Conservation (phyloP, 2,888 invertebrate genomes). For the Rhogogaster chlorosoma region DNA sequence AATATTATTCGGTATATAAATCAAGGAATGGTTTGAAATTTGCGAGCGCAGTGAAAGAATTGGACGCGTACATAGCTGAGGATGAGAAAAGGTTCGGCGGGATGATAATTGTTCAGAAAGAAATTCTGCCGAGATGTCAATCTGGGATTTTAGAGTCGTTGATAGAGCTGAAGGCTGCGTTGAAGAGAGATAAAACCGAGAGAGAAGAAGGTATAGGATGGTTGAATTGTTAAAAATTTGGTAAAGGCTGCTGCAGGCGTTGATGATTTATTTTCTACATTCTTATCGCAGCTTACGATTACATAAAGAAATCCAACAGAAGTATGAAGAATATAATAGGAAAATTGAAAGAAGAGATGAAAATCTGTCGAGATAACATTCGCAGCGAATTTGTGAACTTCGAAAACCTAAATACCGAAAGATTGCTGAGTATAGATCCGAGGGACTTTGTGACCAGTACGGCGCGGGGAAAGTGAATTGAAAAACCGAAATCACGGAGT, state of each 20-base stretch:
- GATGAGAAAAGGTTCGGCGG: constrained; percentile 49
- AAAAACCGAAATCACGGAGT: neutral
- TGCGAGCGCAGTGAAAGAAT: constrained; percentile 24
- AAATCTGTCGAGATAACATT: constrained; percentile 47
- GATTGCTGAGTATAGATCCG: constrained; percentile 54
- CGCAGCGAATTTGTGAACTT: constrained; percentile 54
- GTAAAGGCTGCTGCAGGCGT: neutral
- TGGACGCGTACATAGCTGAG: constrained; percentile 54
- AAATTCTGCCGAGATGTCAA: neutral
- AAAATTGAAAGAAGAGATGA: constrained; percentile 51
- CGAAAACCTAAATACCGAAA: constrained; percentile 51
- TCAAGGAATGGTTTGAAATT: neutral
- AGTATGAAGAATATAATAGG: constrained; percentile 53
- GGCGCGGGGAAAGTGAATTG: neutral
- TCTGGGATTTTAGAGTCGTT: constrained; percentile 50
- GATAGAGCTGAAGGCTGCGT: constrained; percentile 47
- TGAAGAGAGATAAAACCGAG: constrained; percentile 50
- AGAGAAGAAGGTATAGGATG: constrained; percentile 18
- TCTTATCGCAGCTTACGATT: constrained; percentile 50
- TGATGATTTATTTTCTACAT: neutral
- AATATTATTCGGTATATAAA: neutral
- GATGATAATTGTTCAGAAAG: constrained; percentile 22
- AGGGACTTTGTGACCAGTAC: constrained; percentile 30
- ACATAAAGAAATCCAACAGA: constrained; percentile 54
- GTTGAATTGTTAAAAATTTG: neutral